Percentiles rank a stretch among this genome's conserved stretches.
These are phyloP conservation scores for Psittacula echo DNA, from an alignment of 2,797 vertebrate genomes.

Conservation along the genomic window DNA sequence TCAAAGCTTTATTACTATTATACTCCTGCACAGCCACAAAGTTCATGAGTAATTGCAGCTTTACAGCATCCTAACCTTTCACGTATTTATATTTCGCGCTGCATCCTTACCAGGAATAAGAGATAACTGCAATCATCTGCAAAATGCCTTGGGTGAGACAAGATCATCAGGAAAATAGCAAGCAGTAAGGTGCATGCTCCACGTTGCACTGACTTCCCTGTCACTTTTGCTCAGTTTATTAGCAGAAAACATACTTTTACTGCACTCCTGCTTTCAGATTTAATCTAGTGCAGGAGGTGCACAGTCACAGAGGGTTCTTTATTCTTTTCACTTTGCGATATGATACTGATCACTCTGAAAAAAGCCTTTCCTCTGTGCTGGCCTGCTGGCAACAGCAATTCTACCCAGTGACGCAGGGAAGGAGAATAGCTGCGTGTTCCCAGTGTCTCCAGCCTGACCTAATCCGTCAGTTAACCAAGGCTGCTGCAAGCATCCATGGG, in stretches of 20 bases:
- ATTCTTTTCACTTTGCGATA: neutral
- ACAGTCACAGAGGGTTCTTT: neutral
- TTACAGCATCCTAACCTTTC: slow-evolving; percentile 11
- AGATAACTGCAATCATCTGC: neutral
- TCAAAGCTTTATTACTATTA: neutral
- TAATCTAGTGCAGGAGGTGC: slow-evolving; percentile 32
- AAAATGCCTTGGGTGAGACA: slow-evolving; percentile 34
- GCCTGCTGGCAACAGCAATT: neutral
- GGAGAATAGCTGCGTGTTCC: neutral
- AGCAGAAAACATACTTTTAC: slow-evolving; percentile 42
- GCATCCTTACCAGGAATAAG: neutral
- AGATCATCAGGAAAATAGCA: slow-evolving; percentile 47
- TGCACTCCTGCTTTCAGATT: slow-evolving; percentile 53
- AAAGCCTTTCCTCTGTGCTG: neutral
- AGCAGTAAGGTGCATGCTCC: slow-evolving; percentile 1
- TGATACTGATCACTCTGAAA: neutral
- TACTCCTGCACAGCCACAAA: neutral
- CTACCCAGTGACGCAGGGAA: neutral
- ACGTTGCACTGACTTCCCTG: slow-evolving; percentile 31
- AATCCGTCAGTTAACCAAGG: neutral
- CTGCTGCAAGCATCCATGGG: neutral
- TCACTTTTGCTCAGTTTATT: slow-evolving; percentile 58
- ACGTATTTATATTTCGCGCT: neutral
- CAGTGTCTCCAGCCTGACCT: neutral
- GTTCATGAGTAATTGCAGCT: neutral